Percentiles rank a stretch among this genome's conserved stretches.
These are phyloP conservation scores for Hydractinia symbiolongicarpus DNA, from an alignment of 30 jellyfish, hydroid and myxozoan genomes.

Conservation along the genomic window DNA sequence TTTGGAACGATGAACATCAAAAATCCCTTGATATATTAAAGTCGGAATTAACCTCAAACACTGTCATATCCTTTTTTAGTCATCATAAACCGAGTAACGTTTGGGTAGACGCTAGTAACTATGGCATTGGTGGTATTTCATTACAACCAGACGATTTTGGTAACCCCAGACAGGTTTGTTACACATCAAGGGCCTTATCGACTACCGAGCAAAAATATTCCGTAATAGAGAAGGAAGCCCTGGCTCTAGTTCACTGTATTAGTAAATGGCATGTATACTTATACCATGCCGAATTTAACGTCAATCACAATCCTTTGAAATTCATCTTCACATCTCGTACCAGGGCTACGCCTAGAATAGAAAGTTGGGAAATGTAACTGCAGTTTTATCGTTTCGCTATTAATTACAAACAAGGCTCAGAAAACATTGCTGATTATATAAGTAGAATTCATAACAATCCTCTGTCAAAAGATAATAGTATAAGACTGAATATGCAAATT, in stretches of 20 bases:
- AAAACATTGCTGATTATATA: not conserved
- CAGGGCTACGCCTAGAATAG: not conserved
- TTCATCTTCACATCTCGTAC: not conserved
- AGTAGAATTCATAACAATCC: not conserved
- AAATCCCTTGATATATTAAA: too few relatives aligned
- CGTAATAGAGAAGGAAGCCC: constrained; percentile 29
- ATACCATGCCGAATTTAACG: not conserved
- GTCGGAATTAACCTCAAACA: too few relatives aligned
- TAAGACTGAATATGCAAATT: constrained; percentile 4
- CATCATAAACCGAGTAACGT: not conserved
- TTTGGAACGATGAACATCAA: too few relatives aligned
- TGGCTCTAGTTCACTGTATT: constrained; percentile 18
- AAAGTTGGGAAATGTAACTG: not conserved
- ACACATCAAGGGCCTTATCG: constrained; percentile 7
- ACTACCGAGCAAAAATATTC: constrained; percentile 15
- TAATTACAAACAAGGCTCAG: not conserved
- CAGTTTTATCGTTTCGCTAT: not conserved
- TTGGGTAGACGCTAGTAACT: constrained; percentile 29
- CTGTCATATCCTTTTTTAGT: too few relatives aligned
- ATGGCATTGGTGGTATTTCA: constrained; percentile 16
- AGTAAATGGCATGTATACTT: constrained; percentile 12
- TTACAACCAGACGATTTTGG: constrained; percentile 24
- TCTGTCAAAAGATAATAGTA: not conserved
- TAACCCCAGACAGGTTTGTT: constrained; percentile 4
- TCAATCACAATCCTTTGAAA: constrained; percentile 1